Evolutionary conservation across 2,797 vertebrate genomes (phyloP).

Genomic region (Gymnoscopelus braueri): DNA sequence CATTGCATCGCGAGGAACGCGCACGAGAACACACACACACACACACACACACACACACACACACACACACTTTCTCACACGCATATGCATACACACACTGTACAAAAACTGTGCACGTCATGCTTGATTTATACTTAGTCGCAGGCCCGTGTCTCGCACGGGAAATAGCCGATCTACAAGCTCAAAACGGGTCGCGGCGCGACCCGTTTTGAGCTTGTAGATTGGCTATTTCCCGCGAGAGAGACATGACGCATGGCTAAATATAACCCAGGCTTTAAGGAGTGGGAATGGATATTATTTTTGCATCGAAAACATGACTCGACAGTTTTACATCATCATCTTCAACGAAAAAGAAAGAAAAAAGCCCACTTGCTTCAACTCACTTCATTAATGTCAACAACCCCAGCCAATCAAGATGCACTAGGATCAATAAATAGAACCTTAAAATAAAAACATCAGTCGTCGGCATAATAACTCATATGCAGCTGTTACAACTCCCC

Average conservation of each 20-base stretch:
- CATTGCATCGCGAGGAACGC: constrained; percentile 39
- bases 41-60: constrained; percentile 17
- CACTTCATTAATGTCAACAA: constrained; percentile 77
- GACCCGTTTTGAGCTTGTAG: too few relatives aligned
- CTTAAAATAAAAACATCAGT: constrained; percentile 53
- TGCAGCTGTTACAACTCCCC: constrained; percentile 49
- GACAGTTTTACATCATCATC: constrained; percentile 16
- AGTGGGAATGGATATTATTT: constrained; percentile 70
- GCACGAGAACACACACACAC: constrained; percentile 21
- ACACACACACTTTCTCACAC: constrained; percentile 45
- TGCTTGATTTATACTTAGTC: too few relatives aligned
- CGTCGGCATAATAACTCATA: constrained; percentile 52
- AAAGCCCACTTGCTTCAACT: constrained; percentile 55
- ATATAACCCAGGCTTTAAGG: constrained; percentile 18
- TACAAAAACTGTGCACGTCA: constrained; percentile 83
- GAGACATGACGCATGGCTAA: too few relatives aligned
- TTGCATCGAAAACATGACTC: constrained; percentile 83
- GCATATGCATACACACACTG: constrained; percentile 78
- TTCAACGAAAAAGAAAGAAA: constrained; percentile 62
- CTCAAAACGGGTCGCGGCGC: too few relatives aligned
- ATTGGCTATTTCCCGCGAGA: not conserved
- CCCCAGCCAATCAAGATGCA: constrained; percentile 52
- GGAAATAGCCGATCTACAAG: constrained; percentile 49
- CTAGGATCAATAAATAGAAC: constrained; percentile 63
- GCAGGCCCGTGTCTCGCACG: too few relatives aligned